A percentile compares a stretch with the other conserved stretches of the same genome.
Evolutionary conservation across 2,113 vertebrate genomes (phyloP).

Genomic region (Pelecanoides urinatrix): DNA sequence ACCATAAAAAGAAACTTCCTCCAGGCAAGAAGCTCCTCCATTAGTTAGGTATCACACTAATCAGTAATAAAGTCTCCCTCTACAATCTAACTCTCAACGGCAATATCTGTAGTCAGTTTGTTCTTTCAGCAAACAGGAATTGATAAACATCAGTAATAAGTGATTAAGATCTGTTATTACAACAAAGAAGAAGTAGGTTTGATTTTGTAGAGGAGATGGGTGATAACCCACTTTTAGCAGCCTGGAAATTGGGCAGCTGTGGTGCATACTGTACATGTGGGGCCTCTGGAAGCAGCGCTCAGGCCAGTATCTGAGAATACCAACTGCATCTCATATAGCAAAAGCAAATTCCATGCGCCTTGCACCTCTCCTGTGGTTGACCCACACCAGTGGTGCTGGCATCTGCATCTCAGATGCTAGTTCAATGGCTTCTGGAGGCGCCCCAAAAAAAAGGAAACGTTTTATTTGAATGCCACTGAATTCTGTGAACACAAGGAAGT

Average conservation of each 20-base stretch:
- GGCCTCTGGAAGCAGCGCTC: neutral
- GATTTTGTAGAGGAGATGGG: neutral
- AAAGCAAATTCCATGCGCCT: neutral
- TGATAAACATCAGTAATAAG: neutral
- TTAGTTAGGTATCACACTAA: neutral
- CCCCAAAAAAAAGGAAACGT: neutral
- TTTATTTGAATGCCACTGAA: neutral
- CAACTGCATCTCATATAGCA: neutral
- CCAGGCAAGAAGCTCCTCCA: neutral
- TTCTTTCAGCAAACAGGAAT: neutral
- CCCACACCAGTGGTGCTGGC: neutral
- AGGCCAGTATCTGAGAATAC: neutral
- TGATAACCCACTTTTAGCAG: neutral
- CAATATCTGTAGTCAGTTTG: neutral
- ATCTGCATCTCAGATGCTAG: neutral
- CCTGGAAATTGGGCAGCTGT: neutral
- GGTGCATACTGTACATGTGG: neutral
- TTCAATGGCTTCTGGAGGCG: neutral
- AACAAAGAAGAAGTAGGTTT: neutral
- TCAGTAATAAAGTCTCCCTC: neutral
- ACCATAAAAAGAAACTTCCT: neutral
- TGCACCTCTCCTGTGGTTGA: neutral
- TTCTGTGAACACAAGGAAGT: neutral
- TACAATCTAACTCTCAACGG: neutral
- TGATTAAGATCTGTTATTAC: neutral